Evolutionary conservation across 1,140 invertebrate genomes (phyloP), one percentile per base, ranked within the genome.

Genomic region (Bathynomus jamesi): DNA sequence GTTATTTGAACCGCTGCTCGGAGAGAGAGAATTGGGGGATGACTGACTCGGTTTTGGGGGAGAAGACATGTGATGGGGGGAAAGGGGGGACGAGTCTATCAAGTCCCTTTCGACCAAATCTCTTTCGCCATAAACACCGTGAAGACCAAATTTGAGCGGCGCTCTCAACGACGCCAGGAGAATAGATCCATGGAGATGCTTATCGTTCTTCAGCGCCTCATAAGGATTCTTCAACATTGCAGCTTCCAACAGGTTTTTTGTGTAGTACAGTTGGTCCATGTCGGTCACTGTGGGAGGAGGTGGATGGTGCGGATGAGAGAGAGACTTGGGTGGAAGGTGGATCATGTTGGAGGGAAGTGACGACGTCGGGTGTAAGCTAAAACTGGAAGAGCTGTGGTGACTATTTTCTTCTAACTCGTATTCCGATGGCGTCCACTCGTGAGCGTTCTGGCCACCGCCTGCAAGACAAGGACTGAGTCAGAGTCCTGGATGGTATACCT

Each of bases 161-260:
- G 75, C 72, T 25, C 75, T 32, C 53, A 76, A 69, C 27, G 69
- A 73, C 13, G 75, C 75, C 28, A 76, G 69, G 5, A 76, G 69
- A 46, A 76, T 76, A 28, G 71, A 73, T 13, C 75, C 75, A 53
- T 76, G 75, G 27, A 74, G 65, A 53, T 76, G 69, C 27, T 76
- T 76, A 46, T 76, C 75, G 25, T 67, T 71, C 31, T 76, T 76
- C n/a, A 76, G 66, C 8, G 75, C 75, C 40, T 76, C 75, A 72
- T 76, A 76, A 0, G 75, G 75, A 27, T 76, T 76, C 69, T 76
- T 76, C 62, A 73, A 69, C 71, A 76, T 73, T 61, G 75, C 75
- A 30, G 75, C 75, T 65, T 76, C 75, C 17, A 76, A 62, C 7
- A 76, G 65, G 62, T 76, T 76, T 70, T 76, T 76, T 40, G 75